These are phyloP conservation scores for Petrophora chlorosata DNA, from an alignment of 2,888 invertebrate genomes.

Conservation along the genomic window DNA sequence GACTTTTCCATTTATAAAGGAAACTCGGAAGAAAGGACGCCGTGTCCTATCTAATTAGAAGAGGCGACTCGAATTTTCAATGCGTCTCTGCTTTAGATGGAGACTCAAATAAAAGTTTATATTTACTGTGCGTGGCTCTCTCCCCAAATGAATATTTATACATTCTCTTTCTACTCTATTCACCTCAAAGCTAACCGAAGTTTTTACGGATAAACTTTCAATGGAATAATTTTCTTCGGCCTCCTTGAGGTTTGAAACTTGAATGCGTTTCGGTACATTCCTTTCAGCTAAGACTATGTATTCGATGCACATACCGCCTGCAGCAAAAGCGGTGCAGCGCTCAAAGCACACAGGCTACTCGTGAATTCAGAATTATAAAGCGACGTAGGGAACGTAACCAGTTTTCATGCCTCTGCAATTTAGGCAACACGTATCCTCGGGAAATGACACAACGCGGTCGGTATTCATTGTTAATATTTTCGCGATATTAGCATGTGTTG, in stretches of 20 bases:
- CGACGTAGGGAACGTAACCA: no score
- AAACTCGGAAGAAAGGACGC: conserved; percentile 63
- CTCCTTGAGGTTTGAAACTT: conserved; percentile 48
- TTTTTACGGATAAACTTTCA: conserved; percentile 60
- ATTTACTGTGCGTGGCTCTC: conserved; percentile 75
- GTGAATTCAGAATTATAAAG: no score
- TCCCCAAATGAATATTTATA: conserved; percentile 78
- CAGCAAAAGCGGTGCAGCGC: conserved; percentile 14
- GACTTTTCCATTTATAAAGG: conserved; percentile 76
- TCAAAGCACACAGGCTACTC: conserved; percentile 11
- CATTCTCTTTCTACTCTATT: conserved; percentile 68
- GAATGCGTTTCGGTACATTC: conserved; percentile 44
- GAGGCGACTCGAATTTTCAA: conserved; percentile 79
- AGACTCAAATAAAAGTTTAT: conserved; percentile 80
- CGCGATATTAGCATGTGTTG: conserved; percentile 37
- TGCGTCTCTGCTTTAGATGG: conserved; percentile 68
- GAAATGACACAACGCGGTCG: conserved; percentile 7
- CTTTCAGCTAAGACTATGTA: conserved; percentile 30
- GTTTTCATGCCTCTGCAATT: conserved; percentile 9
- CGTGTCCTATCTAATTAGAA: conserved; percentile 78
- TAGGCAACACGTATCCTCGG: conserved; percentile 7
- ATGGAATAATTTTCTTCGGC: conserved; percentile 61
- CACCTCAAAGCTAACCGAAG: conserved; percentile 60
- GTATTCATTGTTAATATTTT: conserved; percentile 31
- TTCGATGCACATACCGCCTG: conserved; percentile 23